Evolutionary conservation across 2,888 invertebrate species (phyloP).

Genomic region (Leptopterna dolabrata): DNA sequence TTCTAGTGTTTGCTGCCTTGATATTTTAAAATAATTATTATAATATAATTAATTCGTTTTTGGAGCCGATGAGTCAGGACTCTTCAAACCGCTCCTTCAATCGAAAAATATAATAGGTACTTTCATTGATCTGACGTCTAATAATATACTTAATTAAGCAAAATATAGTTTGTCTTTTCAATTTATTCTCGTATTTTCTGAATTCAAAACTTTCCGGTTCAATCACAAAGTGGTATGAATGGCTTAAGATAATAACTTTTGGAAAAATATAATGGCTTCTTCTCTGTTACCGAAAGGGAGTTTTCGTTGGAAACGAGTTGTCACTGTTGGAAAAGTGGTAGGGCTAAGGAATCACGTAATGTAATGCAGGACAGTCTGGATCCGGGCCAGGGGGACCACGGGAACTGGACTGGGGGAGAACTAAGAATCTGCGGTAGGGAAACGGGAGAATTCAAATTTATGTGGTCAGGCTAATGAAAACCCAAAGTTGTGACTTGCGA

Average conservation of each 20-base stretch:
- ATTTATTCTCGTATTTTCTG: background rate
- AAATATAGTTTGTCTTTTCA: no score
- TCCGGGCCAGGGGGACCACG: slow-evolving; percentile 22
- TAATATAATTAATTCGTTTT: no score
- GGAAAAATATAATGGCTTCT: background rate
- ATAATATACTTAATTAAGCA: no score
- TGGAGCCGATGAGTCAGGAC: no score
- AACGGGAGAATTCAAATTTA: slow-evolving; percentile 47
- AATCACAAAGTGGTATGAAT: background rate
- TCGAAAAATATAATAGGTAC: no score
- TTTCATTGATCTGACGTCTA: no score
- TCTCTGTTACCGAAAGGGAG: background rate
- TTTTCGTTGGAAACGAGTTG: slow-evolving; percentile 30
- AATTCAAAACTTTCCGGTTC: background rate
- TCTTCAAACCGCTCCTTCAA: no score
- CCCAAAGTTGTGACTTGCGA: slow-evolving; percentile 47
- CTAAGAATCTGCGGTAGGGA: background rate
- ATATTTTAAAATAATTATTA: no score
- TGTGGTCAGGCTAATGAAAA: slow-evolving; percentile 54
- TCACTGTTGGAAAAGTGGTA: background rate
- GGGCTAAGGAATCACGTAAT: slow-evolving; percentile 30
- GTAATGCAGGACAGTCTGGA: slow-evolving; percentile 44
- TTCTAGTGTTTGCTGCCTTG: no score
- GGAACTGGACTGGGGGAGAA: background rate
- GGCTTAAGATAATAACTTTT: background rate